These are phyloP conservation scores for Oreotragus oreotragus DNA, from an alignment of 2,113 vertebrate species.

Conservation along the genomic window DNA sequence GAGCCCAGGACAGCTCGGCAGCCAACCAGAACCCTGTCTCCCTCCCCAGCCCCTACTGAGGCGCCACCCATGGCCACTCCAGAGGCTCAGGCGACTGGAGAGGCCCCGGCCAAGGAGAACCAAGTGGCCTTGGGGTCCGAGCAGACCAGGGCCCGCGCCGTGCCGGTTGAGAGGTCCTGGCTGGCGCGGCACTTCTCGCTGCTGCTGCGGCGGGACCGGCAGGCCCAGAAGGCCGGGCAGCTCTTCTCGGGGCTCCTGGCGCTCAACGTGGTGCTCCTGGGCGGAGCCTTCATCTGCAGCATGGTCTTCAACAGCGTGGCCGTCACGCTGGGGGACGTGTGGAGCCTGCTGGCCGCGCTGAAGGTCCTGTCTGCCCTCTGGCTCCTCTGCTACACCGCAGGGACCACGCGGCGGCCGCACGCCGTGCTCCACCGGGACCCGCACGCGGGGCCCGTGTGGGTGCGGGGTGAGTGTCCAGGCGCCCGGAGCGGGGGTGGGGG, in stretches of 20 bases:
- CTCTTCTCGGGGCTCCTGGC: conserved; percentile 91
- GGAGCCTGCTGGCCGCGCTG: conserved; percentile 85
- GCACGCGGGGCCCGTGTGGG: conserved; percentile 84
- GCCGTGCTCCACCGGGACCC: conserved; percentile 81
- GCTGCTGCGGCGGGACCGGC: conserved; percentile 69
- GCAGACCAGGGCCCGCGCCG: background rate
- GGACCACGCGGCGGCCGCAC: conserved; percentile 74
- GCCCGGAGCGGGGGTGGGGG: background rate
- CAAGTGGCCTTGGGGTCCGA: background rate
- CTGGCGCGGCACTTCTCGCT: conserved; percentile 75
- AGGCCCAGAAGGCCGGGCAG: conserved; percentile 82
- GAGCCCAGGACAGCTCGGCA: background rate
- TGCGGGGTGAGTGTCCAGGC: conserved; percentile 78
- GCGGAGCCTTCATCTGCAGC: conserved; percentile 86
- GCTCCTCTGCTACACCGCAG: conserved; percentile 84
- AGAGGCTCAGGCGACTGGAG: background rate
- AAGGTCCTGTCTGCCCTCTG: conserved; percentile 83
- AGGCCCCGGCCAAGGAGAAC: conserved; percentile 24
- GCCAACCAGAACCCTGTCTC: background rate
- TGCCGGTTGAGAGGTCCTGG: conserved; percentile 74
- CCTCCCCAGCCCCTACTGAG: background rate
- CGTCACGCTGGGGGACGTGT: conserved; percentile 79
- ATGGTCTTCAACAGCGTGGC: conserved; percentile 81
- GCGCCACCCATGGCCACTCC: background rate
- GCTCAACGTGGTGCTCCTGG: conserved; percentile 89